Conservation (phyloP, 2,113 vertebrate species). For the Bagarius yarrelli region DNA sequence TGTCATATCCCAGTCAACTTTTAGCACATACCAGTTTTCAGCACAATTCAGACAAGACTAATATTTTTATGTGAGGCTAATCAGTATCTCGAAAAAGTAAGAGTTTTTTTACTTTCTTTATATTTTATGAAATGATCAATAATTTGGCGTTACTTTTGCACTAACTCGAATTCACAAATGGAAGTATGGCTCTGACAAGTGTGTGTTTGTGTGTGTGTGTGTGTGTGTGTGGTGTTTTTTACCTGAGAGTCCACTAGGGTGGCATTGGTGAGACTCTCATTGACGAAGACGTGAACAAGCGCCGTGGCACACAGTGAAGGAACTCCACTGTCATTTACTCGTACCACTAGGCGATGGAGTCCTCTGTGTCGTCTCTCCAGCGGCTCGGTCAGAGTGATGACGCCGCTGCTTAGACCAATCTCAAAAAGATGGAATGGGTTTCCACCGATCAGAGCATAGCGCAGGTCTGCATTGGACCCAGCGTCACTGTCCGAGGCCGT, state of each 20-base stretch:
- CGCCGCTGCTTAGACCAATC: slow-evolving; percentile 85
- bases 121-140: too few species aligned
- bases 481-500: slow-evolving; percentile 83
- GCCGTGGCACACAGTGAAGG: slow-evolving; percentile 88
- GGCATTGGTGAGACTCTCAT: slow-evolving; percentile 89
- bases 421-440: slow-evolving; percentile 94
- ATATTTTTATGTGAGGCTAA: too few species aligned
- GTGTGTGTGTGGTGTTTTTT: slow-evolving; percentile 29
- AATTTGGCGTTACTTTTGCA: too few species aligned
- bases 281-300: slow-evolving; percentile 92
- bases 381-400: slow-evolving; percentile 90
- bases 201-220: neutral
- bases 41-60: neutral
- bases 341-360: slow-evolving; percentile 89
- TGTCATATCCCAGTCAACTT: neutral
- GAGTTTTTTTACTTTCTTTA: too few species aligned
- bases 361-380: slow-evolving; percentile 88
- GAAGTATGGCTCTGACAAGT: neutral
- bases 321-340: slow-evolving; percentile 90
- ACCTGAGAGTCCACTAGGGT: slow-evolving; percentile 89
- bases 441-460: slow-evolving; percentile 85
- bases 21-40: neutral
- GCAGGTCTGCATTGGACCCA: slow-evolving; percentile 87
- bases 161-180: too few species aligned
- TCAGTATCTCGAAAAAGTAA: neutral